Evolutionary conservation across 2,888 invertebrate species (phyloP).

Genomic region (Sarcophaga subvicina): DNA sequence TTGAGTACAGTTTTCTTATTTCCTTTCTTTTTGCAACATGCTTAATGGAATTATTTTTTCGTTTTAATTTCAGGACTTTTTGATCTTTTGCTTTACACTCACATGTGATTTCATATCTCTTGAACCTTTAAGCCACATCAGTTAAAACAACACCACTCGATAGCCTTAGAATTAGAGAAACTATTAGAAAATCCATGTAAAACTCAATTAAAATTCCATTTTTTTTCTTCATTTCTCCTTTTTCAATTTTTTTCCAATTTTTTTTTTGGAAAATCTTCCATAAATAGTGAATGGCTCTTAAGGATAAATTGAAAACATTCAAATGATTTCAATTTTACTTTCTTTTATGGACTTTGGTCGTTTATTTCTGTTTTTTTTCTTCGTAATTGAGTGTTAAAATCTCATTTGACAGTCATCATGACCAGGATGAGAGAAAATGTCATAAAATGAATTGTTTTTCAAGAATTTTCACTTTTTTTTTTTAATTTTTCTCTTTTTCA

Average conservation of each 20-base stretch:
- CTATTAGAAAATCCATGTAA: conserved; percentile 26
- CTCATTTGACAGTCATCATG: conserved; percentile 46
- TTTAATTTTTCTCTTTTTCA: conserved; percentile 5
- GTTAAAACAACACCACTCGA: conserved; percentile 55
- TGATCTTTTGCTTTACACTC: background rate
- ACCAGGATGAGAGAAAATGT: conserved; percentile 37
- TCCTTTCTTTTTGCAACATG: background rate
- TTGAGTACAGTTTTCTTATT: background rate
- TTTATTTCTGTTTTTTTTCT: background rate
- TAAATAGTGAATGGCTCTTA: conserved; percentile 26
- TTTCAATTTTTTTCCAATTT: background rate
- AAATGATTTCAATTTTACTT: conserved; percentile 12
- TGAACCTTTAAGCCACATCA: conserved; percentile 50
- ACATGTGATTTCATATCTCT: background rate
- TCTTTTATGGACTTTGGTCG: background rate
- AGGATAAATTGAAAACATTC: conserved; percentile 9
- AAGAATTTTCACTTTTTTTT: background rate
- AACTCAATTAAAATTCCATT: conserved; percentile 66
- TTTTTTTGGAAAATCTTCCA: background rate
- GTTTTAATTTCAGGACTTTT: background rate
- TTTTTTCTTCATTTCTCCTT: background rate
- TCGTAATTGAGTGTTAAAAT: conserved; percentile 48
- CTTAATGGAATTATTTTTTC: conserved; percentile 43
- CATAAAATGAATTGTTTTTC: conserved; percentile 1
- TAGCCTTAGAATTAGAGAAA: conserved; percentile 14